Evolutionary conservation across 2,888 invertebrate genomes (phyloP), one percentile per base, ranked within the genome.

Genomic region (Trichopoda pennipes): DNA sequence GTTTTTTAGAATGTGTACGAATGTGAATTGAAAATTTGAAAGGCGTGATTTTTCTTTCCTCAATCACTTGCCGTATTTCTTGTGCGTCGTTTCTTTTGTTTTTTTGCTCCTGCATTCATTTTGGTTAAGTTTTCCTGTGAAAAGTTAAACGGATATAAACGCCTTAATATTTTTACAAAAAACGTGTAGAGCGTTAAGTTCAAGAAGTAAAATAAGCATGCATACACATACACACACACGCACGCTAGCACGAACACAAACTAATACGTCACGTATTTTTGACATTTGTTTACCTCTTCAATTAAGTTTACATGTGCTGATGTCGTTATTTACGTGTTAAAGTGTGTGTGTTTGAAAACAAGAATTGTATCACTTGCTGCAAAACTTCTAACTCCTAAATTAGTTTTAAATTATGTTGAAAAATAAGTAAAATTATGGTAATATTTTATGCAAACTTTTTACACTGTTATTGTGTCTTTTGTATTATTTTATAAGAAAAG

Each of bases 251-350:
- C 21, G 42, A 56, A 69, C 19, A 47, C 42, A 47, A 69, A 55
- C 63, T 58, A 66, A 82, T 72, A 82, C 49, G 70, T 75, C 82
- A 82, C 82, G 82, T 82, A 75, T 23, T 75, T 79, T 68, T 75
- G 78, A 75, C 82, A 82, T 82, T 82, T 82, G 82, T 82, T 82
- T 77, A 76, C 74, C 80, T 74, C 82, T 61, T 77, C 82, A 82
- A 80, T 77, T 83, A 77, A 55, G 69, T 70, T 77, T 75, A 35
- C 69, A 56, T 68, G 69, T 70, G 68, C 64, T 35, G 23, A 38
- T 58, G 51, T 56, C 44, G 63, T 66, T 53, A 17, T 28, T 8
- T 38, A 21, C n/a, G n/a, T n/a, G n/a, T n/a, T n/a, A n/a, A n/a
- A n/a, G n/a, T n/a, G n/a, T 55, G 51, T 66, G 81, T 81, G 84